Evolutionary conservation across 2,113 vertebrate genomes (phyloP), one percentile per base, ranked within the genome.

Genomic region (Eupsittula cactorum): DNA sequence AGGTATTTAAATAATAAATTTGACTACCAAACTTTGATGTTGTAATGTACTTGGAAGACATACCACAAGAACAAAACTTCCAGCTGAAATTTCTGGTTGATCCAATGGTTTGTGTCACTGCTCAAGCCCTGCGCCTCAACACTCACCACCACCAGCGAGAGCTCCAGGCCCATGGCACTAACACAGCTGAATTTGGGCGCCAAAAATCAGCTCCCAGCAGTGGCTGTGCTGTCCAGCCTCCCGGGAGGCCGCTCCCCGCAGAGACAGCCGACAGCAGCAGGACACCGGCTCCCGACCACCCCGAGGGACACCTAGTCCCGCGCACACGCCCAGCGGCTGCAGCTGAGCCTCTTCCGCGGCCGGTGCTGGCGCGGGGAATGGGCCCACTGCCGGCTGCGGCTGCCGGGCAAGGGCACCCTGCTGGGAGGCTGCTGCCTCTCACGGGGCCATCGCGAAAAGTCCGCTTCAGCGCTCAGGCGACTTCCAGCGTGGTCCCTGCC

Each of bases 111-210:
- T 52, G 41, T 12, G 12, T 21, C 29, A 42, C 39, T n/a, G 28
- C 15, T 14, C 42, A 18, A 29, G 44, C 37, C 16, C 13, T 10
- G 8, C 19, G 35, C 21, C 10, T 23, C 24, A 39, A 13, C 0
- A 0, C 10, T 16, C 50, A 65, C 6, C 37, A 65, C 6, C 37
- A 1, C 0, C 14, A 39, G 6, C 1, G 5, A 28, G 16, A 44
- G 41, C 16, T 47, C 39, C 63, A 44, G 24, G 46, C 33, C 14
- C 17, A 8, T 1, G 29, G 41, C 41, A 28, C 3, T 9, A 15
- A 14, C 5, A 6, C 24, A 24, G 25, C 6, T 24, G 7, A 47
- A 52, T 9, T 2, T 11, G 5, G 7, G 8, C 0, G 13, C 37
- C n/a, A 60, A 53, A 71, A 27, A 7, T 0, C 12, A 44, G 7